Percentiles rank a stretch among this genome's conserved stretches.
These are phyloP conservation scores for Spicauda simplicius DNA, from an alignment of 2,888 invertebrate species.

Conservation along the genomic window DNA sequence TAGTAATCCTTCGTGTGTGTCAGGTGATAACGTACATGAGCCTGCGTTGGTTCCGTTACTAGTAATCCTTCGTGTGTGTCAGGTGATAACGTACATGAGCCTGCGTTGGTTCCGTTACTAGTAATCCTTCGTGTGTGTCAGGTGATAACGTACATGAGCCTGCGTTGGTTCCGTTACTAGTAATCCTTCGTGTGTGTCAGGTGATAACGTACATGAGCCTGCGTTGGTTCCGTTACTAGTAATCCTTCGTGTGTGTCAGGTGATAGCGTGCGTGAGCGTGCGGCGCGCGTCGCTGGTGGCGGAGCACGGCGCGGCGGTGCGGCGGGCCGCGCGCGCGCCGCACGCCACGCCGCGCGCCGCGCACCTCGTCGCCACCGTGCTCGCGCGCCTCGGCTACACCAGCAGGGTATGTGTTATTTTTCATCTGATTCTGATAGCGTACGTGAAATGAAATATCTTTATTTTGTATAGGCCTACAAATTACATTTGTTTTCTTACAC, in stretches of 20 bases:
- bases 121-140: slow-evolving; percentile 46
- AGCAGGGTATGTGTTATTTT: slow-evolving; percentile 85
- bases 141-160: slow-evolving; percentile 91
- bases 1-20: no score
- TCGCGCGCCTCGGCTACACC: slow-evolving; percentile 89
- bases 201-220: slow-evolving; percentile 91
- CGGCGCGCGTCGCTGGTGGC: slow-evolving; percentile 88
- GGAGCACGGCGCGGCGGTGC: slow-evolving; percentile 89
- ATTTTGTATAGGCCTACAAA: no score
- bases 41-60: no score
- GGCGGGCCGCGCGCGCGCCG: slow-evolving; percentile 83
- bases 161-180: no score
- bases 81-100: slow-evolving; percentile 90
- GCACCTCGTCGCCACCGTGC: slow-evolving; percentile 88
- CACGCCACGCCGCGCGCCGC: slow-evolving; percentile 87
- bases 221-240: no score
- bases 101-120: no score
- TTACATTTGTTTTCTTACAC: no score
- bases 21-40: slow-evolving; percentile 90
- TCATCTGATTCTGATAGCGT: no score
- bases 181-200: slow-evolving; percentile 52
- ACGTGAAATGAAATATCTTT: no score
- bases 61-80: slow-evolving; percentile 27
- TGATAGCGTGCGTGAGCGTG: slow-evolving; percentile 90
- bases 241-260: slow-evolving; percentile 64